These are phyloP conservation scores for Amyelois transitella DNA, from an alignment of 1,140 invertebrate species.

Conservation along the genomic window DNA sequence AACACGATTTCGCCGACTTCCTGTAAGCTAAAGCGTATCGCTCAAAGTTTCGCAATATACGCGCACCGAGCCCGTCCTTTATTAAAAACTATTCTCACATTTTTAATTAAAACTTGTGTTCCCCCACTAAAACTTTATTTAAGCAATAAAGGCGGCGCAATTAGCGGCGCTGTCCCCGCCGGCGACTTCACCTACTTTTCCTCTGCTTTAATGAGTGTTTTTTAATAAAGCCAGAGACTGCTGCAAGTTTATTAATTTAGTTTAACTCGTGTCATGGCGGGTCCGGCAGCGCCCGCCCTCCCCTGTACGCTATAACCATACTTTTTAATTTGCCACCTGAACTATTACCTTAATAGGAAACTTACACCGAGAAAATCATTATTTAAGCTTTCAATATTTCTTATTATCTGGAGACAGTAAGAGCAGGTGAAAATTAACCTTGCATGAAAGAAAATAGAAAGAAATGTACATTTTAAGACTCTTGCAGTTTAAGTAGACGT, in stretches of 20 bases:
- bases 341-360: conserved; percentile 21
- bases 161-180: conserved; percentile 72
- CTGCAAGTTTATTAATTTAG: conserved; percentile 73
- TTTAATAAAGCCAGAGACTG: conserved; percentile 72
- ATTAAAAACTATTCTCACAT: conserved; percentile 75
- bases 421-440: too few species aligned
- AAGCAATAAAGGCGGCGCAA: conserved; percentile 74
- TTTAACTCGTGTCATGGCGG: conserved; percentile 66
- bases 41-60: conserved; percentile 74
- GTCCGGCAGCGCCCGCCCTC: conserved; percentile 27
- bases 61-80: conserved; percentile 68
- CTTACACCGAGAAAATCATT: conserved; percentile 23
- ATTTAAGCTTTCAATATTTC: conserved; percentile 18
- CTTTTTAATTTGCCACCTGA: conserved; percentile 40
- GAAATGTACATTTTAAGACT: too few species aligned
- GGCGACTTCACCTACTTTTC: conserved; percentile 73
- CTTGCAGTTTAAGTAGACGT: background rate
- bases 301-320: conserved; percentile 32
- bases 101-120: conserved; percentile 75
- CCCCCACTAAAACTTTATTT: conserved; percentile 74
- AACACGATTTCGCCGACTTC: conserved; percentile 55
- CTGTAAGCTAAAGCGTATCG: conserved; percentile 66
- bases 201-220: conserved; percentile 73
- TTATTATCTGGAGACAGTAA: too few species aligned
- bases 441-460: too few species aligned